phyloP scores from a whole-genome alignment of 2,113 vertebrate genomes.

The Rhegmatorhina hoffmannsi region DNA sequence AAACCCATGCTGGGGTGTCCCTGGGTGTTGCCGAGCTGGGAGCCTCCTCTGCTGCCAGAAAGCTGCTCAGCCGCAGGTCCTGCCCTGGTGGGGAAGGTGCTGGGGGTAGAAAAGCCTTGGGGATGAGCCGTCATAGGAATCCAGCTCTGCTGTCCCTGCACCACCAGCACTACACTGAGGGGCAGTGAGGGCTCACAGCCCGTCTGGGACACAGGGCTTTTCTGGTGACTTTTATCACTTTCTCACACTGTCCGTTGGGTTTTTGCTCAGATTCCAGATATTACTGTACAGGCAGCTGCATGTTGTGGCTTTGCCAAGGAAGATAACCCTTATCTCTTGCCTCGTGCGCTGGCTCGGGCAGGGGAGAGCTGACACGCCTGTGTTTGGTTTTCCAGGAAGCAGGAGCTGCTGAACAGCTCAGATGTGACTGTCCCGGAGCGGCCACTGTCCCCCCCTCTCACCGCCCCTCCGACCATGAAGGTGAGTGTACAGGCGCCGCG shows the following conservation, averaged over 20 bases:
- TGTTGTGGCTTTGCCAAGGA: not conserved
- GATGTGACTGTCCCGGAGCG: constrained; percentile 84
- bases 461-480: constrained; percentile 93
- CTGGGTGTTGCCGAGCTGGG: accelerated
- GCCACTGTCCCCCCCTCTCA: constrained; percentile 89
- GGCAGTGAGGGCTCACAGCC: not conserved
- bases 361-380: not conserved
- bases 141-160: constrained; percentile 1
- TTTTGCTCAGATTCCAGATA: not conserved
- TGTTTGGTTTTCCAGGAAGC: constrained; percentile 84
- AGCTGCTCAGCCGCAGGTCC: not conserved
- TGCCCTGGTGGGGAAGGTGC: constrained; percentile 36
- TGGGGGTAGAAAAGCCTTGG: constrained; percentile 49
- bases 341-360: accelerated
- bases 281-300: not conserved
- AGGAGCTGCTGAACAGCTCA: constrained; percentile 89
- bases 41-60: not conserved
- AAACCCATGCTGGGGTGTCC: accelerated
- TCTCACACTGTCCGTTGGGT: accelerated
- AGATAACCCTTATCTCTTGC: not conserved
- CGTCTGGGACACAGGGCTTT: not conserved
- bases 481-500: constrained; percentile 59
- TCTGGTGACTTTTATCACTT: not conserved
- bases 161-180: not conserved
- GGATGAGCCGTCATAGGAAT: constrained; percentile 58